These are phyloP conservation scores for Podocnemis expansa DNA, from an alignment of 2,113 vertebrate species.

Conservation along the genomic window DNA sequence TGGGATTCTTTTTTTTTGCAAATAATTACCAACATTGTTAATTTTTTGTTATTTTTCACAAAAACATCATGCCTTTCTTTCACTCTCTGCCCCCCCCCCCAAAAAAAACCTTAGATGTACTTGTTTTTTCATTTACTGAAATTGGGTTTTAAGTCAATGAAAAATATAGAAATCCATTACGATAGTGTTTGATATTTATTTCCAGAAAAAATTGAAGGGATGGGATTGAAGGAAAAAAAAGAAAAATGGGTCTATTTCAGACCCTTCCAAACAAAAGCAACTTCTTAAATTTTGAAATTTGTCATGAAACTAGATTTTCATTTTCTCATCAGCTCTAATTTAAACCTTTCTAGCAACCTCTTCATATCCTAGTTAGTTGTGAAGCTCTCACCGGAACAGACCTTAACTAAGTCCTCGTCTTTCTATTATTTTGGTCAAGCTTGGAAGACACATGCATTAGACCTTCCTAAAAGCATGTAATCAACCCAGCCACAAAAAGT, in stretches of 20 bases:
- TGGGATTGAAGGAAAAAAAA: not conserved
- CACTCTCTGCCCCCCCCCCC: fast-evolving
- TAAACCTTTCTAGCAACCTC: constrained; percentile 56
- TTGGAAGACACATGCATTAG: constrained; percentile 23
- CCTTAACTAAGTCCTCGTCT: constrained; percentile 17
- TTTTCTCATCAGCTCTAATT: constrained; percentile 63
- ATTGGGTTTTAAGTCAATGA: not conserved
- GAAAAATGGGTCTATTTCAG: not conserved
- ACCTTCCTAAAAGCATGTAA: constrained; percentile 34
- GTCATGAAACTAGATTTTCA: constrained; percentile 53
- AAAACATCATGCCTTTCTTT: not conserved
- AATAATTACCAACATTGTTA: too few relatives aligned
- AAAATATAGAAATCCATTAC: not conserved
- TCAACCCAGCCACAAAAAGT: not conserved
- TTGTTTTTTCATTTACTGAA: not conserved
- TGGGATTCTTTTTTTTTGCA: too few relatives aligned
- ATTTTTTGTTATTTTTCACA: not conserved
- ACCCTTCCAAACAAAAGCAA: not conserved
- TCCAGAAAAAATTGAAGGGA: not conserved
- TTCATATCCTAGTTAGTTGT: not conserved
- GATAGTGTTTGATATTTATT: not conserved
- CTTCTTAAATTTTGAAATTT: constrained; percentile 52
- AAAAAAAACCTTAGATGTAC: not conserved
- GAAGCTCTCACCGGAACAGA: not conserved
- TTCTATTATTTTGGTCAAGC: not conserved